Percentiles rank a stretch among this genome's conserved stretches.
phyloP scores from a whole-genome alignment of 2,113 vertebrate genomes.

The Colaptes auratus region DNA sequence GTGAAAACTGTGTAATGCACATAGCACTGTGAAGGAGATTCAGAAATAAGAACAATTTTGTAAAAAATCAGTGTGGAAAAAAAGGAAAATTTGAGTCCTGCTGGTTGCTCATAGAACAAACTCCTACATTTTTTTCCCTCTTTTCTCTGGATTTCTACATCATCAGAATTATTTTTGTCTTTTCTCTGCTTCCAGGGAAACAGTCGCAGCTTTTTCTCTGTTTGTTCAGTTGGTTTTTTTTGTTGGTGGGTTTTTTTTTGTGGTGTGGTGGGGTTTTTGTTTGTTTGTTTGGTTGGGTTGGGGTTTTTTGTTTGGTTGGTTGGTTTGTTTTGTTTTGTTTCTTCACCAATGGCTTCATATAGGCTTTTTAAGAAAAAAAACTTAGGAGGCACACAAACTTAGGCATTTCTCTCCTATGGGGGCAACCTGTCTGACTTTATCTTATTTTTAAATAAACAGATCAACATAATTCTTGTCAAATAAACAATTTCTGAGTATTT shows the following conservation, averaged over 20 bases:
- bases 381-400: no score
- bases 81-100: background rate
- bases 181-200: background rate
- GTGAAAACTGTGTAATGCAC: background rate
- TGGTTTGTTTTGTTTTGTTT: no score
- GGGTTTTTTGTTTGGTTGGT: no score
- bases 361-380: no score
- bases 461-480: background rate
- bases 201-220: background rate
- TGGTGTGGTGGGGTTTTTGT: no score
- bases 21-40: background rate
- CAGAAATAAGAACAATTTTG: background rate
- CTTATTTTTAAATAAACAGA: background rate
- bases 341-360: no score
- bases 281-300: no score
- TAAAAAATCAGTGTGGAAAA: background rate
- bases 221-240: no score
- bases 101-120: background rate
- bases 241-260: no score
- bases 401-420: background rate
- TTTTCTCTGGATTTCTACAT: background rate
- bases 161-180: background rate
- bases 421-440: background rate
- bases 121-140: background rate
- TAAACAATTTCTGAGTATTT: background rate